A percentile compares a stretch with the other conserved stretches of the same genome.
Evolutionary conservation across 2,888 invertebrate genomes (phyloP).

Genomic region (Plebejus melissa): DNA sequence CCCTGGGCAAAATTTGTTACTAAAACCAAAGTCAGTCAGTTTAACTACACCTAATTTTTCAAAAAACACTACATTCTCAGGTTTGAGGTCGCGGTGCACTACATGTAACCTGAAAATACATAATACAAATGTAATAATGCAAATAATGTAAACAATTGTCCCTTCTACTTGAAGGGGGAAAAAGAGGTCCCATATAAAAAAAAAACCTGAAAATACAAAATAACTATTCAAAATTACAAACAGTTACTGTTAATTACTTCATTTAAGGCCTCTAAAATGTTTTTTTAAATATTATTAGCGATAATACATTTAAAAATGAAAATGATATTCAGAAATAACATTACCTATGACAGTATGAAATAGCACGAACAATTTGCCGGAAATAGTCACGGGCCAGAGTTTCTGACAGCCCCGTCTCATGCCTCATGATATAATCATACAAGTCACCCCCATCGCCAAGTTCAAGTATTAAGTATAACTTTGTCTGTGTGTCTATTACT

Average conservation of each 20-base stretch:
- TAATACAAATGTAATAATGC: neutral
- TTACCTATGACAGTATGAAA: conserved; percentile 97
- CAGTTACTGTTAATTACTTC: neutral
- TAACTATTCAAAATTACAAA: conserved; percentile 2
- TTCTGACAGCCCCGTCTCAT: conserved; percentile 92
- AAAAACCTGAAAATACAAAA: conserved; percentile 57
- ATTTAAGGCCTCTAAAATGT: neutral
- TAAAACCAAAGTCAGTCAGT: conserved; percentile 98
- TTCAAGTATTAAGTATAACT: conserved; percentile 97
- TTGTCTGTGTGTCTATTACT: conserved; percentile 99
- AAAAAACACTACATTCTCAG: conserved; percentile 99
- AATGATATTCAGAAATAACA: conserved; percentile 42
- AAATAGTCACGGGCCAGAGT: conserved; percentile 94
- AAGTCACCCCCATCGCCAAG: conserved; percentile 98
- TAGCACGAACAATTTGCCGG: conserved; percentile 97
- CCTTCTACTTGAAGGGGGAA: no score
- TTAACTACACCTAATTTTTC: conserved; percentile 98
- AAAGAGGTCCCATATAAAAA: no score
- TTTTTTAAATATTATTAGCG: neutral
- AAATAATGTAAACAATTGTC: no score
- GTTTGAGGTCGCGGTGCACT: conserved; percentile 94
- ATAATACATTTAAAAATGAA: neutral
- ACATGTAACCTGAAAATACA: conserved; percentile 77
- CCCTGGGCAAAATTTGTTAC: conserved; percentile 97
- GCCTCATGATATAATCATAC: conserved; percentile 98